Conservation (phyloP, 2,888 invertebrate species). For the Xylocampa areola region DNA sequence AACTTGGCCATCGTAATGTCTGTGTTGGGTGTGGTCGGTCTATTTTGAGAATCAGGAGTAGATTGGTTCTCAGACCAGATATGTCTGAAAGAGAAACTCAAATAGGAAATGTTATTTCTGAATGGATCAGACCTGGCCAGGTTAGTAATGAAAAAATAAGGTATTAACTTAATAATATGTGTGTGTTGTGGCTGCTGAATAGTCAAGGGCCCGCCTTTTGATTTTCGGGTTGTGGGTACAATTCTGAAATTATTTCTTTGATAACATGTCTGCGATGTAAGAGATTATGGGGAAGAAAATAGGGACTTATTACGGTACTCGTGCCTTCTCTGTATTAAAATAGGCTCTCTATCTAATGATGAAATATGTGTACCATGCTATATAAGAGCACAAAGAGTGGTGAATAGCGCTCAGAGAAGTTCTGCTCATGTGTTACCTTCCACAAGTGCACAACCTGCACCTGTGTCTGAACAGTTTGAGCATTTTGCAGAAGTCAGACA, state of each 20-base stretch:
- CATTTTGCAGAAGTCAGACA: neutral
- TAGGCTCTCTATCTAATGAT: neutral
- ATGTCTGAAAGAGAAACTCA: neutral
- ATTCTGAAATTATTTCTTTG: too few relatives aligned
- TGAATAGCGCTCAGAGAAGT: neutral
- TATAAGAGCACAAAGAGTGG: neutral
- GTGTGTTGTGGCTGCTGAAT: too few relatives aligned
- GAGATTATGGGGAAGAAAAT: too few relatives aligned
- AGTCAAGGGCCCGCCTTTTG: too few relatives aligned
- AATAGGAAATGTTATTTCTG: neutral
- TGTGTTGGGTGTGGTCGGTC: too few relatives aligned
- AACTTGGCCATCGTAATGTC: too few relatives aligned
- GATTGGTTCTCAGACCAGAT: neutral
- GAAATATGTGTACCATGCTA: constrained; percentile 1
- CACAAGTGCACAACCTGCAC: neutral
- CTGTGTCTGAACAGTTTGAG: neutral
- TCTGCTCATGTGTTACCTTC: neutral
- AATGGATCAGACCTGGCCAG: constrained; percentile 1
- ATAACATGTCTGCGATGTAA: too few relatives aligned
- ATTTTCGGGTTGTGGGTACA: too few relatives aligned
- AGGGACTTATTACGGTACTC: too few relatives aligned
- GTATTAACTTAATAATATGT: too few relatives aligned
- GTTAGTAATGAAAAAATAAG: neutral
- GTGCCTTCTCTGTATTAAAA: too few relatives aligned
- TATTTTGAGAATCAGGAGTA: too few relatives aligned